A percentile compares a stretch with the other conserved stretches of the same genome.
These are phyloP conservation scores for Paedocypris micromegethes DNA, from an alignment of 2,797 vertebrate genomes.

Conservation along the genomic window DNA sequence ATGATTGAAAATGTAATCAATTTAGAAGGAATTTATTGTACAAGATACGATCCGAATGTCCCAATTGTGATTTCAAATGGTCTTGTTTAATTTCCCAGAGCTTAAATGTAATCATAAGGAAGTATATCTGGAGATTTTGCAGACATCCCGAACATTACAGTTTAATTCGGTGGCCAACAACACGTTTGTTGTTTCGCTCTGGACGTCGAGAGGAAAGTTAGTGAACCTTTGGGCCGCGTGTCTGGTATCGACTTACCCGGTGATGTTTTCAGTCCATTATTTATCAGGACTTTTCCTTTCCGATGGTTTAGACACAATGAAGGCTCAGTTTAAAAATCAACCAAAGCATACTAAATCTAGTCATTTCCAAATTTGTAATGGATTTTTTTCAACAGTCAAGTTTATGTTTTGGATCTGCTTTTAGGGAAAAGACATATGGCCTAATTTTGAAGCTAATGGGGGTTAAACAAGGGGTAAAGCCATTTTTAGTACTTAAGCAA, in stretches of 20 bases:
- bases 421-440: constrained; percentile 9
- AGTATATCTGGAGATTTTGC: constrained; percentile 16
- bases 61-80: constrained; percentile 2
- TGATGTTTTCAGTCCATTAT: constrained; percentile 11
- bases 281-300: constrained; percentile 1
- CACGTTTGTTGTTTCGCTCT: constrained; percentile 24
- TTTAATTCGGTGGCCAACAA: constrained; percentile 34
- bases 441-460: constrained; percentile 25
- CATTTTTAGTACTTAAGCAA: too few relatives aligned
- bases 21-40: constrained; percentile 5
- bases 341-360: constrained; percentile 1
- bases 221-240: constrained; percentile 7
- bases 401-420: background rate
- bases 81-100: constrained; percentile 9
- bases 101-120: constrained; percentile 25
- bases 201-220: constrained; percentile 12
- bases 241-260: constrained; percentile 2
- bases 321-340: constrained; percentile 13
- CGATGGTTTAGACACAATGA: constrained; percentile 8
- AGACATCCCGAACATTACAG: constrained; percentile 1
- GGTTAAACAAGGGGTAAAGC: too few relatives aligned
- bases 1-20: constrained; percentile 1
- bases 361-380: background rate
- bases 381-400: background rate
- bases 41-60: constrained; percentile 14